Evolutionary conservation across 2,888 invertebrate species (phyloP).

Genomic region (Heteromurus nitidus): DNA sequence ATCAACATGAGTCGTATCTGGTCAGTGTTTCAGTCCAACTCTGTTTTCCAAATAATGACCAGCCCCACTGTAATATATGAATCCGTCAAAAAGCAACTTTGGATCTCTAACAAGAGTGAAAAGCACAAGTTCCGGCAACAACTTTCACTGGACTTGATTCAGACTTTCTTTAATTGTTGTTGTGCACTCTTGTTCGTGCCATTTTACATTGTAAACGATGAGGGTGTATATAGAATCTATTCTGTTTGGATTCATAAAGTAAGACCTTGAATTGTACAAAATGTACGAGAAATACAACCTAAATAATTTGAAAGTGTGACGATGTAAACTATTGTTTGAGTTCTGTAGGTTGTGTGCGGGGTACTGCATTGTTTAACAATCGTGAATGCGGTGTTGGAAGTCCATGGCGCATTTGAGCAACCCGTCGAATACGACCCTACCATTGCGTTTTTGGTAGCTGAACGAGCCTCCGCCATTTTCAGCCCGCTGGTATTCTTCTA

Average conservation of each 20-base stretch:
- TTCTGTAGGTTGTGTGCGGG: not conserved
- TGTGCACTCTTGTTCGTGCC: not conserved
- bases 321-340: not conserved
- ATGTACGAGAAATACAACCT: not conserved
- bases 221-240: not conserved
- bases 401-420: not conserved
- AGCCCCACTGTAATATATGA: not conserved
- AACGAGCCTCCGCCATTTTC: not conserved
- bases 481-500: not conserved
- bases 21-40: not conserved
- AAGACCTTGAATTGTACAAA: not conserved
- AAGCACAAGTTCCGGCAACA: not conserved
- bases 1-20: not conserved
- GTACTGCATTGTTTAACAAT: not conserved
- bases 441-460: not conserved
- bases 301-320: not conserved
- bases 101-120: not conserved
- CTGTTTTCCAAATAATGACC: not conserved
- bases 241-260: not conserved
- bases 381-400: not conserved
- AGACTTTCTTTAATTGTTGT: constrained; percentile 3
- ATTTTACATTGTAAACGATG: not conserved
- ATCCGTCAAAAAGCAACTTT: not conserved
- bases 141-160: not conserved
- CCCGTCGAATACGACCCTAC: not conserved